Evolutionary conservation across 2,888 invertebrate species (phyloP).

Genomic region (Ashinkailepas kermadecensis): DNA sequence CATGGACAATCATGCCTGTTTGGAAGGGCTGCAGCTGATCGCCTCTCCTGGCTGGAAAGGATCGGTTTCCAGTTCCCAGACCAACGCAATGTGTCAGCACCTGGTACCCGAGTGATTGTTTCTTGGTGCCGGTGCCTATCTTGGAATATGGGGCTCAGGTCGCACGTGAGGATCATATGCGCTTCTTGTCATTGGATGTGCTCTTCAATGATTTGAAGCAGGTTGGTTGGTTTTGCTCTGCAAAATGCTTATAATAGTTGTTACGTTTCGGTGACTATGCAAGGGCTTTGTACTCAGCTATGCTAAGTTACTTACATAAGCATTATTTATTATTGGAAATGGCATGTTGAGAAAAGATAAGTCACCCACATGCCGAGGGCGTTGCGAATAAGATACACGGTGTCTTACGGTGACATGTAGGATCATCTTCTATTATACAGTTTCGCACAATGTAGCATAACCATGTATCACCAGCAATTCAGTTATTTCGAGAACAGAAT

Average conservation of each 20-base stretch:
- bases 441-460: slow-evolving; percentile 14
- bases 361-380: neutral
- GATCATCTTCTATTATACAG: neutral
- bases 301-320: slow-evolving; percentile 19
- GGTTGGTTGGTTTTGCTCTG: neutral
- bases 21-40: too few species aligned
- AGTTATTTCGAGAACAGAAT: neutral
- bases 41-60: too few species aligned
- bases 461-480: slow-evolving; percentile 9
- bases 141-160: too few species aligned
- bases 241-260: slow-evolving; percentile 2
- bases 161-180: too few species aligned
- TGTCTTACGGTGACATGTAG: neutral
- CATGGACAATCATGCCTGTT: too few species aligned
- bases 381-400: neutral
- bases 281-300: slow-evolving; percentile 15
- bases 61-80: too few species aligned
- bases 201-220: too few species aligned
- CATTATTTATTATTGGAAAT: slow-evolving; percentile 12
- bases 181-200: too few species aligned
- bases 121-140: too few species aligned
- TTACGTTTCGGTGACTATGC: slow-evolving; percentile 16
- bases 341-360: neutral
- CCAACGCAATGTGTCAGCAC: too few species aligned
- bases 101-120: too few species aligned